These are phyloP conservation scores for Laupala kohalensis DNA, from an alignment of 1,140 invertebrate species.

Conservation along the genomic window DNA sequence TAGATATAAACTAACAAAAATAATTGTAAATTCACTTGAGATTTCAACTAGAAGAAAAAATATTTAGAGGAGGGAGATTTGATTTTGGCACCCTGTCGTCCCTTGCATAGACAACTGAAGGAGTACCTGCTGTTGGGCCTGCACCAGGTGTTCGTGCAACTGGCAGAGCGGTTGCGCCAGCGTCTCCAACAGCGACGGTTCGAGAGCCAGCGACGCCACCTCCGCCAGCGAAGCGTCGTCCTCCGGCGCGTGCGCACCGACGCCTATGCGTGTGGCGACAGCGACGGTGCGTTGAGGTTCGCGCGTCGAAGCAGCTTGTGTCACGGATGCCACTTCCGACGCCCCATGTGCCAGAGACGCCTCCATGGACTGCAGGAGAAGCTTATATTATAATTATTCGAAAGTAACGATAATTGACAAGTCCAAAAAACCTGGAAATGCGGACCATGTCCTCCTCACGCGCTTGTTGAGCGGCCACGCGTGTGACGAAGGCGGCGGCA, in stretches of 20 bases:
- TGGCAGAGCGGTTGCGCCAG: conserved; percentile 6
- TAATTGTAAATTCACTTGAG: conserved; percentile 31
- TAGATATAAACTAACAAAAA: too few species aligned
- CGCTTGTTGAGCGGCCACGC: too few species aligned
- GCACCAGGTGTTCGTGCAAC: conserved; percentile 3
- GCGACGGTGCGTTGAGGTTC: too few species aligned
- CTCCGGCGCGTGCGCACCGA: conserved; percentile 20
- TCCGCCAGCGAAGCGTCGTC: conserved; percentile 5
- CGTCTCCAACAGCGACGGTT: conserved; percentile 5
- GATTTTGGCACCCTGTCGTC: conserved; percentile 10
- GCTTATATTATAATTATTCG: too few species aligned
- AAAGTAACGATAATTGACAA: too few species aligned
- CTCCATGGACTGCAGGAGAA: too few species aligned
- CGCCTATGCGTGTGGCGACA: too few species aligned
- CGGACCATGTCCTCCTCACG: too few species aligned
- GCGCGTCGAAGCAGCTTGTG: too few species aligned
- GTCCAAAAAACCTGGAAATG: too few species aligned
- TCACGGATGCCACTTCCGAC: too few species aligned
- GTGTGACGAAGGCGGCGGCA: conserved; percentile 19
- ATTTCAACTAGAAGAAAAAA: conserved; percentile 38
- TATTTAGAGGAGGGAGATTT: conserved; percentile 28
- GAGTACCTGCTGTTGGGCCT: conserved; percentile 11
- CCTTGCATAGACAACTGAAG: conserved; percentile 9
- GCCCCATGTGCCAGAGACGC: too few species aligned
- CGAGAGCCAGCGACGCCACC: neutral